Evolutionary conservation across 2,888 invertebrate genomes (phyloP), one percentile per base, ranked within the genome.

Genomic region (Quadroppia sp.): DNA sequence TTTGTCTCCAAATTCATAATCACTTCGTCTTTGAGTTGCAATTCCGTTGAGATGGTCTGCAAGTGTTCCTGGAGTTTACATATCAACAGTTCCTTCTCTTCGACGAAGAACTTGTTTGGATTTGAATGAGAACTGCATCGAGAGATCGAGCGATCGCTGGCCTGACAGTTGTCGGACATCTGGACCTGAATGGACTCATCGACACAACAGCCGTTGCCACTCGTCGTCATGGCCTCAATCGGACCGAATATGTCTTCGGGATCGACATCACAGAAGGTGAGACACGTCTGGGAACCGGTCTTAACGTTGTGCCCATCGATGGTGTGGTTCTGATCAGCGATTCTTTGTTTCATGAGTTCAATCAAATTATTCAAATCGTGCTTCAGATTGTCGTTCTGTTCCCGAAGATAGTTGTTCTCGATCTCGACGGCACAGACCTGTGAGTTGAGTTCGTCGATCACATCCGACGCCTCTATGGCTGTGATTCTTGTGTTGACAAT

Each of bases 191-290:
- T 53, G 50, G 36, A 23, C 23, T 71, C 71, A 30, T 71, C 71
- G 17, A 56, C 71, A 74, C 50, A 72, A 45, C 75, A 74, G 73
- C 76, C 77, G 73, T 53, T 61, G 69, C 56, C 50, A 75, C 75
- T 48, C 74, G 73, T 48, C 74, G 73, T 69, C 15, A 69, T 69
- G n/a, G 77, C 75, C 70, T 76, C 75, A 71, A 77, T 75, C 15
- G 77, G 77, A 4, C 77, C 77, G 74, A 77, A 77, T n/a, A 77
- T 76, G 71, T 77, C 76, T 59, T 77, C 77, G 20, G 77, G 77
- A 50, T 76, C 75, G 67, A 77, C 77, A 72, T 77, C 77, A 75
- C 77, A 77, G 74, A 77, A 77, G 69, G 77, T 77, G 1, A 77
- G 75, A 74, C 77, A 77, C 32, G 74, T 71, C 1, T 48, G 45